Base-by-base conservation (phyloP, 2,797 vertebrate genomes). In the Sylvia borin region DNA sequence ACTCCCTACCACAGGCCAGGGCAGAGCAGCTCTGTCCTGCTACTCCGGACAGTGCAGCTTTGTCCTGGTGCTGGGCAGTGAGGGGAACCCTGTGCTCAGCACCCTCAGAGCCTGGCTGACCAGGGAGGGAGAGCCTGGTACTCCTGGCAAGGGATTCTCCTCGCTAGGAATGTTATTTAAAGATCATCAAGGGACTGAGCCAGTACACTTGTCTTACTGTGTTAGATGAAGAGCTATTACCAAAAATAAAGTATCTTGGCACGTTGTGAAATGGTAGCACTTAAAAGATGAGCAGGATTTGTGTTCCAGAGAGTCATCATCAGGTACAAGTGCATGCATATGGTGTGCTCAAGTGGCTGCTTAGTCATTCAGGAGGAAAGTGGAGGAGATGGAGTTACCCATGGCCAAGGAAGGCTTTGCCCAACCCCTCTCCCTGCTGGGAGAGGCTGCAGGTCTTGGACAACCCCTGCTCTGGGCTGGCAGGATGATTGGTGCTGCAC, bases 161-260 rank as follows among this genome's bases (percentile, higher is more conserved):
- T 79, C 79, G 85, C 92, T 72, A 67, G 47, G 88, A 80, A 55
- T 70, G 79, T 54, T 77, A 2, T 80, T 92, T 77, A 76, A 74
- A 54, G 40, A 78, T 57, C 60, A 65, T 55, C 88, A 55, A 47
- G 77, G 68, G 67, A 57, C 53, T 10, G 40, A 82, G 84, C 3
- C 10, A 95, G 66, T 54, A 27, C 70, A 64, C 68, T 92, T 80
- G 54, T 88, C 91, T 90, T 53, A 55, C 17, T 72, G 75, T 74
- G 75, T 71, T 94, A 80, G 84, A 83, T 95, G 81, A 91, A 92
- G 84, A 85, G 47, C 85, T 91, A 42, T 85, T 92, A 92, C 87
- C 89, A 74, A 93, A 96, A 83, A 77, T 92, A 71, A 77, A 92
- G 68, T 55, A 25, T 25, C 19, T 51, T 91, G 92, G 87, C 81